Conservation (phyloP, 2,797 vertebrate genomes). For the Columba guinea region DNA sequence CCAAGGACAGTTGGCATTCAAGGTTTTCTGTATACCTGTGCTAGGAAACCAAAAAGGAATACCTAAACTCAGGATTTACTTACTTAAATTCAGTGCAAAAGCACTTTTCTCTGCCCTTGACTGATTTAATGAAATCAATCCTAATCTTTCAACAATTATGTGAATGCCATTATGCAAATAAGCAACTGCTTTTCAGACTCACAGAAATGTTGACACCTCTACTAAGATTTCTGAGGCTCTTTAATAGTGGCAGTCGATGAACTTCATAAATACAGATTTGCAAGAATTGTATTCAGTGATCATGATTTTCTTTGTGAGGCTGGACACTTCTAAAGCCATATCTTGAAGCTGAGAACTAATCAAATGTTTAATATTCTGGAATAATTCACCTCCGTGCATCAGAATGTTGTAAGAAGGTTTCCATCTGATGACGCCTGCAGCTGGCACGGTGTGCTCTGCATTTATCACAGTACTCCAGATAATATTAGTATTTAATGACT, state of each 20-base stretch:
- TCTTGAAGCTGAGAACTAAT: background rate
- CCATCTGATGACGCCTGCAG: background rate
- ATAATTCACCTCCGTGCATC: background rate
- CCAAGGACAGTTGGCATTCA: background rate
- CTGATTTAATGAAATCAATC: conserved; percentile 32
- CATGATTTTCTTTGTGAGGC: background rate
- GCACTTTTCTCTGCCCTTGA: background rate
- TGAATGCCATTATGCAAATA: conserved; percentile 56
- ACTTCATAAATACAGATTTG: background rate
- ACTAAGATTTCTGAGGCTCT: background rate
- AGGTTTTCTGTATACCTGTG: background rate
- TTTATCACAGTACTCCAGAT: conserved; percentile 54
- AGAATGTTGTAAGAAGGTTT: conserved; percentile 39
- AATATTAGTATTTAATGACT: conserved; percentile 55
- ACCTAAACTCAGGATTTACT: background rate
- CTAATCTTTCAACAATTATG: conserved; percentile 28
- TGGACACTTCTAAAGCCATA: background rate
- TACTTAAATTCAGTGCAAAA: conserved; percentile 18
- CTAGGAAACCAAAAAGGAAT: background rate
- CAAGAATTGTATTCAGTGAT: background rate
- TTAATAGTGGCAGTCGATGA: background rate
- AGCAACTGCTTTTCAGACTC: conserved; percentile 28
- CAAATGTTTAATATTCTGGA: conserved; percentile 42
- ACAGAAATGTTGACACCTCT: background rate
- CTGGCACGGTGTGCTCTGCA: background rate